phyloP scores from a whole-genome alignment of 2,113 vertebrate genomes.

The Dicrurus megarhynchus region DNA sequence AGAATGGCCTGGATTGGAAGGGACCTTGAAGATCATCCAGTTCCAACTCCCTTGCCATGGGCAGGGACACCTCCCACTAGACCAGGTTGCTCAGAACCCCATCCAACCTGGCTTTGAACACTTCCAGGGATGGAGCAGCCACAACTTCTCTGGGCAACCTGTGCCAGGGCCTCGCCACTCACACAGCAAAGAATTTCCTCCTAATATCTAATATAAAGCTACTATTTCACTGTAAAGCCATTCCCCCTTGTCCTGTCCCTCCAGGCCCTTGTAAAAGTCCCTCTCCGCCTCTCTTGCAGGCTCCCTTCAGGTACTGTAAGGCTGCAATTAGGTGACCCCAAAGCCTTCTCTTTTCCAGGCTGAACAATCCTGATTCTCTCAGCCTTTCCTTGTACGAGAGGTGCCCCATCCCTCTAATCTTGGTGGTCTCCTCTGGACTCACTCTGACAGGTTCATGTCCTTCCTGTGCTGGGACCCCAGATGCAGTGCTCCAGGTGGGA shows the following conservation, averaged over 20 bases:
- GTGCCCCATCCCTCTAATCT: not conserved
- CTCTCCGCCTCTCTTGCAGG: not conserved
- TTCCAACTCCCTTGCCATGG: not conserved
- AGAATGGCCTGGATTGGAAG: not conserved
- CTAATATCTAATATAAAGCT: not conserved
- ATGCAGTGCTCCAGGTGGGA: not conserved
- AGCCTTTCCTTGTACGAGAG: accelerated
- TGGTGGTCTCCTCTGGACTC: not conserved
- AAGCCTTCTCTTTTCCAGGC: not conserved
- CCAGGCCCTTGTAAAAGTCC: not conserved
- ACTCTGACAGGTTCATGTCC: not conserved
- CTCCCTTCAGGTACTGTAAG: not conserved
- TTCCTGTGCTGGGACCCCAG: not conserved
- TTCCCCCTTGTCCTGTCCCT: not conserved
- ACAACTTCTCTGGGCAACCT: not conserved
- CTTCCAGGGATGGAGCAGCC: not conserved
- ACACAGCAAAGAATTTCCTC: not conserved
- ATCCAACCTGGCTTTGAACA: not conserved
- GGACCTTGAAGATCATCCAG: not conserved
- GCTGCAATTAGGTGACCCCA: not conserved
- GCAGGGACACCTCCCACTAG: not conserved
- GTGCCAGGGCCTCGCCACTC: not conserved
- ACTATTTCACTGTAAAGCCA: not conserved
- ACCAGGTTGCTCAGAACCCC: not conserved
- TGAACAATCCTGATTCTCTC: not conserved